Evolutionary conservation across 1,140 invertebrate genomes (phyloP), one percentile per base, ranked within the genome.

Genomic region (Heliothis virescens): DNA sequence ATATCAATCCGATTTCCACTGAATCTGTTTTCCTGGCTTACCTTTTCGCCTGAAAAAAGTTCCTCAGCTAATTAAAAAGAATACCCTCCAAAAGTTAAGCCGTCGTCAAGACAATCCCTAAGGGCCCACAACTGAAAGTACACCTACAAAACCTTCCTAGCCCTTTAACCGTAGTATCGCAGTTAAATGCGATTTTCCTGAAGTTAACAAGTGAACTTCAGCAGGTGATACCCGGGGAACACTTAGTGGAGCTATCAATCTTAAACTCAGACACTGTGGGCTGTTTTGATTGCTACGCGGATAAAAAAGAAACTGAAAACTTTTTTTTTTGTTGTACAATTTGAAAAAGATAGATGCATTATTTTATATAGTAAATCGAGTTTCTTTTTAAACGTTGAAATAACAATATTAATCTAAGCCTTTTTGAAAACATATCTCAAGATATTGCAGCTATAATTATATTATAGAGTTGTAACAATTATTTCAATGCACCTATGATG

Each of bases 231-330:
- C 48, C 63, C 57, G 50, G 73, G 71, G 79, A 81, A 81, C 79
- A 77, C 79, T 81, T 77, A 77, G 79, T 77, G 15, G 55, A 41
- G 67, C 73, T 81, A 81, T 81, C 74, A 81, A 81, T 81, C 79
- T 81, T 72, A 72, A 53, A 81, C 79, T 73, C 21, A 5, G 29
- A 47, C 79, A 77, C 74, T 72, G 55, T 77, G 79, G 65, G 63
- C 12, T 15, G 53, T 57, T 10, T 11, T 7, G 12, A 29, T 3
- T 34, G 11, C 18, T 52, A 11, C 1, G 41, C 0, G 59, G 59
- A 63, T 47, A 10, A 53, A 10, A 77, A 15, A 5, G 18, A 18
- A 71, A 71, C 2, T 15, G 12, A 15, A 2, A 11, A 4, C 47
- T 15, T 21, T 62, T 74, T 48, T 7, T 48, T 47, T 52, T 21